Conservation (phyloP, 2,888 invertebrate species). For the Shargacucullia verbasci region DNA sequence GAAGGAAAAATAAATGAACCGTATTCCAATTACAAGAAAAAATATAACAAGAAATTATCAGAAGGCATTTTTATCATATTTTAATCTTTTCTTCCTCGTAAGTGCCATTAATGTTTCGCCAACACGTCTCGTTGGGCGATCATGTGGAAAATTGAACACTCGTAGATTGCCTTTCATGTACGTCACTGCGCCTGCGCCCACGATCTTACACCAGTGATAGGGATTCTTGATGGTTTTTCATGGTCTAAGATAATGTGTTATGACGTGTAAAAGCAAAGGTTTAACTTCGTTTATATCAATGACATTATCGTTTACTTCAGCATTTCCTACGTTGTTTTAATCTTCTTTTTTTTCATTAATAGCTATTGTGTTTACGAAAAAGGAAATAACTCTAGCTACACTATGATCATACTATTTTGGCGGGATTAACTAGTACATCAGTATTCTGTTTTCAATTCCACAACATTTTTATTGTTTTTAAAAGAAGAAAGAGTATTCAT, state of each 20-base stretch:
- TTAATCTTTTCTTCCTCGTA: conserved; percentile 17
- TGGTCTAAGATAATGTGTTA: conserved; percentile 28
- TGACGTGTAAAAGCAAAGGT: conserved; percentile 29
- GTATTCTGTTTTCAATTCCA: too few species aligned
- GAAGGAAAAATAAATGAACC: not conserved
- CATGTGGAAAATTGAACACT: conserved; percentile 56
- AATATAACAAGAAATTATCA: not conserved
- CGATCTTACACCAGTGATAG: conserved; percentile 18
- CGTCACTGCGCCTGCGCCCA: conserved; percentile 51
- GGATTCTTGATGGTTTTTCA: conserved; percentile 27
- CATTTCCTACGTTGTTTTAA: conserved; percentile 4
- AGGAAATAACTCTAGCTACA: too few species aligned
- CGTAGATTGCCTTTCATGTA: conserved; percentile 39
- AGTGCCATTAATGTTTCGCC: conserved; percentile 29
- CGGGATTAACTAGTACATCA: too few species aligned
- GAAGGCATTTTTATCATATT: conserved; percentile 6
- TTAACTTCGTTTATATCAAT: conserved; percentile 17
- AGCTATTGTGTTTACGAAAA: too few species aligned
- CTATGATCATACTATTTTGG: too few species aligned
- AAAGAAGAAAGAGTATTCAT: not conserved
- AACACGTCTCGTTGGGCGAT: conserved; percentile 43
- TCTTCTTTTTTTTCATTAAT: not conserved
- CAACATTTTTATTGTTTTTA: too few species aligned
- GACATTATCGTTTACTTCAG: conserved; percentile 18
- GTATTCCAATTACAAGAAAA: not conserved